Base-by-base conservation (phyloP, 2,888 invertebrate species). In the Allacma fusca region DNA sequence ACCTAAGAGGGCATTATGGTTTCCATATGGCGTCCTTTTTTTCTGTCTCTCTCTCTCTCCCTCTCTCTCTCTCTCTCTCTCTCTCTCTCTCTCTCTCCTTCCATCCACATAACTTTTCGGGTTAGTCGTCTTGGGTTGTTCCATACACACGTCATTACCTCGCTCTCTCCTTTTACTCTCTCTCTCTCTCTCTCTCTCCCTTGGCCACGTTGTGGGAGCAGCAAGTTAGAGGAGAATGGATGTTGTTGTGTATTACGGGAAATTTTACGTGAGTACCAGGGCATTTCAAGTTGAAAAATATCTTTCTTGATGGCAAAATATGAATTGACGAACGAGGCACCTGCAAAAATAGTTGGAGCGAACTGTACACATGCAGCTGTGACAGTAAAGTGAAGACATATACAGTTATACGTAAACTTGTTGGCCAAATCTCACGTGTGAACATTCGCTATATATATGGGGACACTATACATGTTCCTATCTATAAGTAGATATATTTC, bases 281-380 rank as follows among this genome's bases (percentile, higher is more conserved):
- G 62, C 28, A 57, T 29, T 76, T 50, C 50, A 65, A 79, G 76
- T 81, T 80, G 80, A 80, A 79, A 81, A 81, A 81, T 81, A 70
- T 70, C 69, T 44, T n/a, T 19, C 75, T 79, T 81, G 76, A 78
- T 78, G 79, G 77, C 78, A 79, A 80, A 78, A 81, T 80, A 80
- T 80, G 80, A 80, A 76, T 81, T 80, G 81, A 79, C 79, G 50
- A 50, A 50, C 19, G 79, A 79, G 76, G 80, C 81, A 81, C 81
- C 81, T 81, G 81, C 81, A 78, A 80, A 81, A 81, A 80, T 78
- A 77, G 72, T 77, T 65, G 78, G 65, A 78, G 79, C 77, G 75
- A 78, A 74, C 76, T 28, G 19, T 16, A 50, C 50, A 9, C 44
- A 19, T 80, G 81, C 81, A 81, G 81, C 81, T 81, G 81, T 81